Base-by-base conservation (phyloP, 2,113 vertebrate species). In the Sylvicapra grimmia region DNA sequence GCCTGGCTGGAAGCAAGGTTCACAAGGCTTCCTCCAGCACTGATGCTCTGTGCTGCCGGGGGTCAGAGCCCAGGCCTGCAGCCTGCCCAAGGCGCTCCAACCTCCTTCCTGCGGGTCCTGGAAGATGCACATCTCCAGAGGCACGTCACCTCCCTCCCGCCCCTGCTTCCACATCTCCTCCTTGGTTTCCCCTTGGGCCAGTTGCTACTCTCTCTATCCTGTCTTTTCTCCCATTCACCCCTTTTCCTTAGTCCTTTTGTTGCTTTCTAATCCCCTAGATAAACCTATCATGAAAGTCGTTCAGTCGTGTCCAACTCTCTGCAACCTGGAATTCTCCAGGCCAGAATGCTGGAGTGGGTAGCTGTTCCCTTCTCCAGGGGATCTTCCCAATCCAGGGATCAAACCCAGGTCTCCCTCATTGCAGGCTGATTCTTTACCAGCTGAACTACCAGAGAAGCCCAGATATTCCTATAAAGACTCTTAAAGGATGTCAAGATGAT, bases 101-200 rank as follows among this genome's bases (percentile, higher is more conserved):
- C 36, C 21, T 21, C 65, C 25, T 47, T 65, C 84, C 54, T 18
- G n/a, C 33, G 5, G 61, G 61, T 23, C 29, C 33, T 21, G 40
- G 86, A 40, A 12, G 54, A 58, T 2, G 27, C 4, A 0, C 29
- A 2, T 8, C 58, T 58, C 53, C 65, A 4, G 63, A 65, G 31
- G 31, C 5, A 3, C 5, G 1, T 33, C 61, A 65, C 16, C 5
- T 0, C 25, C 19, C 33, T 18, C 15, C 1, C 10, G 2, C 16
- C 9, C 36, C 36, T 2, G 12, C n/a, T 8, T 33, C 80, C 25
- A 2, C 0, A 29, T 25, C 27, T 61, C 23, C 29, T 93, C 95
- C 95, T 96, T 82, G 27, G 90, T 49, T 68, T 97, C 89, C 86
- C 98, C 97, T 98, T 94, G 96, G 29, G 88, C 58, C 0, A 89